Conservation (phyloP, 2,888 invertebrate genomes). For the Athrips mouffetella region DNA sequence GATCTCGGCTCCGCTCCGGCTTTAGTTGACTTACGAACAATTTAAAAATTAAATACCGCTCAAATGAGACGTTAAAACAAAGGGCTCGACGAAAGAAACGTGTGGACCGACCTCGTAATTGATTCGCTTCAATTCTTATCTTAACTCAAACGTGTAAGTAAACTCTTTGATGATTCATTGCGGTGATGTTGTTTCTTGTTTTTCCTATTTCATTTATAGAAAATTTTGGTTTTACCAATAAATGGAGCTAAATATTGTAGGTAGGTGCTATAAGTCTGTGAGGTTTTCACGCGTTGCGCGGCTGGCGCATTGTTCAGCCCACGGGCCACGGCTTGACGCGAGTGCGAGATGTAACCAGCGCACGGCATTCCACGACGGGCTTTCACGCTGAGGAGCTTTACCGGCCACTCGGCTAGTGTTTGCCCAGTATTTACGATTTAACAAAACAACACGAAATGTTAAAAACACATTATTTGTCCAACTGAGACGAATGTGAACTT, state of each 20-base stretch:
- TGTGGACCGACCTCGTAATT: constrained; percentile 30
- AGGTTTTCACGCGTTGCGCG: not conserved
- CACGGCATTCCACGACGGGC: constrained; percentile 52
- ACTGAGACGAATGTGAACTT: constrained; percentile 75
- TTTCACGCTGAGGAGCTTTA: constrained; percentile 53
- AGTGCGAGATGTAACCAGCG: no score
- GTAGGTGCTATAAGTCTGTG: not conserved
- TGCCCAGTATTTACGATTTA: constrained; percentile 77
- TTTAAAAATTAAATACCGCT: constrained; percentile 74
- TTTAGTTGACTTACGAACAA: constrained; percentile 72
- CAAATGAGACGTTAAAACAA: constrained; percentile 68
- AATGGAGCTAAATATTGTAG: not conserved
- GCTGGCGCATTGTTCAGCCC: not conserved
- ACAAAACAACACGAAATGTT: constrained; percentile 78
- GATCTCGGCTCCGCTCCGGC: constrained; percentile 65
- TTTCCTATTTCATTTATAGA: not conserved
- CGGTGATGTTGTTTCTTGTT: not conserved
- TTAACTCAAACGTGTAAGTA: not conserved
- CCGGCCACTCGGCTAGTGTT: constrained; percentile 57
- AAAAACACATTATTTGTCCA: constrained; percentile 77
- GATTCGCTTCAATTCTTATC: constrained; percentile 11
- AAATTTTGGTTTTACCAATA: not conserved
- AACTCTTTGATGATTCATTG: constrained; percentile 7
- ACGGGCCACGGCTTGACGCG: no score
- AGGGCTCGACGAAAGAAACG: constrained; percentile 46